These are phyloP conservation scores for Epistrophe eligans DNA, from an alignment of 2,888 invertebrate genomes.

Conservation along the genomic window DNA sequence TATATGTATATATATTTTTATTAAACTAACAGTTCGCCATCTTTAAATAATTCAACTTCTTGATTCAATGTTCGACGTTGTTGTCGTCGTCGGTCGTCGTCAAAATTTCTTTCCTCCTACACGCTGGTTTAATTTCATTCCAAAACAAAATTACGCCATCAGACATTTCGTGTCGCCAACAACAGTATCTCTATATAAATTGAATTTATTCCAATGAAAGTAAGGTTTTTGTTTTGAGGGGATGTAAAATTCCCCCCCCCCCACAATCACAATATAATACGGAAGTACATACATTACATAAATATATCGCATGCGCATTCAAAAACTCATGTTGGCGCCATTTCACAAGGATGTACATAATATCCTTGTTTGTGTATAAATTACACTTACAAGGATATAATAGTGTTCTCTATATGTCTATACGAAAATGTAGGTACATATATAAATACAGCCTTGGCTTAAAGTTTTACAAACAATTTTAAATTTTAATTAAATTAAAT, in stretches of 20 bases:
- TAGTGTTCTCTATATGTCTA: not conserved
- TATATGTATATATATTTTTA: not conserved
- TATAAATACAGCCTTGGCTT: not conserved
- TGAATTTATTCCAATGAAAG: constrained; percentile 42
- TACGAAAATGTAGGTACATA: not conserved
- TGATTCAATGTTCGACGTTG: not conserved
- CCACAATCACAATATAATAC: not conserved
- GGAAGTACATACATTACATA: not conserved
- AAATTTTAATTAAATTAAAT: not conserved
- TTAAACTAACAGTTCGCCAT: not conserved
- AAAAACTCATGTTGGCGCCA: constrained; percentile 42
- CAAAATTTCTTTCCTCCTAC: constrained; percentile 9
- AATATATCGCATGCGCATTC: constrained; percentile 44
- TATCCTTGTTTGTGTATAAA: constrained; percentile 23
- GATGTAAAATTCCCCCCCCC: not conserved
- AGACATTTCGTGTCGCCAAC: constrained; percentile 61
- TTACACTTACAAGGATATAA: not conserved
- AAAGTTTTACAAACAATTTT: not conserved
- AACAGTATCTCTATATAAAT: constrained; percentile 30
- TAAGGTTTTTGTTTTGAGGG: constrained; percentile 34
- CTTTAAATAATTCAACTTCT: constrained; percentile 14
- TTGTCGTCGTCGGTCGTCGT: too few relatives aligned
- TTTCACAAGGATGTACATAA: constrained; percentile 30
- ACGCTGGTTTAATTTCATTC: constrained; percentile 20
- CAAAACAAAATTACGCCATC: constrained; percentile 54